These are phyloP conservation scores for Allochrocebus solatus DNA, from an alignment of 2,797 vertebrate genomes.

Conservation along the genomic window DNA sequence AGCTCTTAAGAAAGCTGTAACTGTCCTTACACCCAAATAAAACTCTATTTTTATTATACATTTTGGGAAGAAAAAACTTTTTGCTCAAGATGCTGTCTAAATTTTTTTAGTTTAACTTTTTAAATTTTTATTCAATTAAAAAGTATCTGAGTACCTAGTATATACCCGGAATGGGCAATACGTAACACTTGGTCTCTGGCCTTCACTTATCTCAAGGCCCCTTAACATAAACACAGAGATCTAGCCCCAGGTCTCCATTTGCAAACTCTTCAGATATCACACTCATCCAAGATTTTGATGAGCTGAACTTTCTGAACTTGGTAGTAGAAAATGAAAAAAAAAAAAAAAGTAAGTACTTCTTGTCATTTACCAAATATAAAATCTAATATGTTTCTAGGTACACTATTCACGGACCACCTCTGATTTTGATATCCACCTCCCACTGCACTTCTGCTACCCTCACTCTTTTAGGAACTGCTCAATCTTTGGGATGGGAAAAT, in stretches of 20 bases:
- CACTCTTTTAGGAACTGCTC: not conserved
- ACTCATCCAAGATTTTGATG: constrained; percentile 10
- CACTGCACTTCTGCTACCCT: not conserved
- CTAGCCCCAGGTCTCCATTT: not conserved
- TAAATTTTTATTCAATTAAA: not conserved
- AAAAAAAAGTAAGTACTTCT: not conserved
- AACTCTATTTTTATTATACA: not conserved
- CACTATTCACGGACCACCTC: not conserved
- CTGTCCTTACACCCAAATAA: not conserved
- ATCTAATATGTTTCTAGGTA: not conserved
- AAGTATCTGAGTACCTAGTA: not conserved
- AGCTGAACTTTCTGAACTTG: constrained; percentile 42
- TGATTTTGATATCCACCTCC: not conserved
- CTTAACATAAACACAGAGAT: not conserved
- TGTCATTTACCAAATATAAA: not conserved
- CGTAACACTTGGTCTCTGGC: not conserved
- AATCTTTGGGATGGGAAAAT: not conserved
- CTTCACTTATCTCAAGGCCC: not conserved
- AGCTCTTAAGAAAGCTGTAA: constrained; percentile 8
- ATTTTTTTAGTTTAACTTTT: constrained; percentile 27
- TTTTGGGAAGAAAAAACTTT: constrained; percentile 46
- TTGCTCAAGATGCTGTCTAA: not conserved
- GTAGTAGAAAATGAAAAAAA: constrained; percentile 38
- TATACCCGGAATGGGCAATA: not conserved
- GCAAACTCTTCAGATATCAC: not conserved